Conservation (phyloP, 2,113 vertebrate genomes). For the Aspidoscelis tigris region DNA sequence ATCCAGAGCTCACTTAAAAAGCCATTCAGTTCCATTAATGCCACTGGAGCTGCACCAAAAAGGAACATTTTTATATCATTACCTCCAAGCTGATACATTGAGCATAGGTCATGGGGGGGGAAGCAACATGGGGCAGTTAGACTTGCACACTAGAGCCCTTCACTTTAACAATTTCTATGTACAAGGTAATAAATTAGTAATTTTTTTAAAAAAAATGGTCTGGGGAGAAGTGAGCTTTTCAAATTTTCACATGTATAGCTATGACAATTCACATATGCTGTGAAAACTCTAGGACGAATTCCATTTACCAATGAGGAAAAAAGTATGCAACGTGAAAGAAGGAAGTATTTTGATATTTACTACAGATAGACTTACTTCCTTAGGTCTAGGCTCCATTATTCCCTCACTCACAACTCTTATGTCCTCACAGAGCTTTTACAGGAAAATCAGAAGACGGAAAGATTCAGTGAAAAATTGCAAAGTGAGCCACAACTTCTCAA, state of each 20-base stretch:
- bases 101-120: conserved; percentile 32
- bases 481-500: background rate
- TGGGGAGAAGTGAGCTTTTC: background rate
- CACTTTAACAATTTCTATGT: background rate
- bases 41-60: conserved; percentile 16
- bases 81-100: conserved; percentile 13
- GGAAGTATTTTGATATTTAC: too few species aligned
- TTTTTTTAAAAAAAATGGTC: background rate
- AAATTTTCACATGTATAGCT: background rate
- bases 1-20: conserved; percentile 16
- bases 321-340: too few species aligned
- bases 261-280: background rate
- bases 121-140: conserved; percentile 12
- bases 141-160: background rate
- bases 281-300: background rate
- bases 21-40: conserved; percentile 23
- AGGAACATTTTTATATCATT: background rate
- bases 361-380: too few species aligned
- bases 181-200: background rate
- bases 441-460: background rate
- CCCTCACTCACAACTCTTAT: too few species aligned
- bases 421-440: too few species aligned
- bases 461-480: background rate
- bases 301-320: too few species aligned
- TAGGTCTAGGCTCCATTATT: too few species aligned